These are phyloP conservation scores for Anas platyrhynchos DNA, from an alignment of 2,113 vertebrate species.

Conservation along the genomic window DNA sequence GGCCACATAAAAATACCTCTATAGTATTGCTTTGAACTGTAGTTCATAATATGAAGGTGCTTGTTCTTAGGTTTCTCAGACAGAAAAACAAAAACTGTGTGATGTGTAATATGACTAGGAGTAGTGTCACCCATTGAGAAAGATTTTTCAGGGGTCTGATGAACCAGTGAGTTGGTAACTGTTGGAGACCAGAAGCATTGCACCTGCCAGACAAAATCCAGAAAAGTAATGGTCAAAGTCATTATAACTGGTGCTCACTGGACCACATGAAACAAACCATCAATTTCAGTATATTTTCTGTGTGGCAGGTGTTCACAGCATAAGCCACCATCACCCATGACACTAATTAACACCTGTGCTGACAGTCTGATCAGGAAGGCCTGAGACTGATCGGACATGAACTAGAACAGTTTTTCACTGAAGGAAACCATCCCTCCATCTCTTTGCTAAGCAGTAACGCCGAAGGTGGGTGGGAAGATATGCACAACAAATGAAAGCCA, in stretches of 20 bases:
- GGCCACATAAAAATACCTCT: neutral
- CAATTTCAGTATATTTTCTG: neutral
- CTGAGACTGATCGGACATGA: neutral
- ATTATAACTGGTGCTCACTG: neutral
- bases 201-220: neutral
- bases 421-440: neutral
- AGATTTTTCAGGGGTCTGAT: neutral
- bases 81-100: neutral
- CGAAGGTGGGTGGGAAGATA: neutral
- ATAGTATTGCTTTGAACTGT: neutral
- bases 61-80: neutral
- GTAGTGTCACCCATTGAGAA: neutral
- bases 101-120: neutral
- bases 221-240: neutral
- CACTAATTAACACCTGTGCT: conserved; percentile 31
- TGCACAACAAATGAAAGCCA: neutral
- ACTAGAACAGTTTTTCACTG: neutral
- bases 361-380: neutral
- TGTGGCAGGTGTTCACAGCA: neutral
- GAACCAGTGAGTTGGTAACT: neutral
- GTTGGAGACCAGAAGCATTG: neutral
- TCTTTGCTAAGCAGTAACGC: rapidly evolving
- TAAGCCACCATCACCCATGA: neutral
- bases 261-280: rapidly evolving
- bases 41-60: neutral